These are phyloP conservation scores for Poecile montanus DNA, from an alignment of 2,797 vertebrate genomes.

Conservation along the genomic window DNA sequence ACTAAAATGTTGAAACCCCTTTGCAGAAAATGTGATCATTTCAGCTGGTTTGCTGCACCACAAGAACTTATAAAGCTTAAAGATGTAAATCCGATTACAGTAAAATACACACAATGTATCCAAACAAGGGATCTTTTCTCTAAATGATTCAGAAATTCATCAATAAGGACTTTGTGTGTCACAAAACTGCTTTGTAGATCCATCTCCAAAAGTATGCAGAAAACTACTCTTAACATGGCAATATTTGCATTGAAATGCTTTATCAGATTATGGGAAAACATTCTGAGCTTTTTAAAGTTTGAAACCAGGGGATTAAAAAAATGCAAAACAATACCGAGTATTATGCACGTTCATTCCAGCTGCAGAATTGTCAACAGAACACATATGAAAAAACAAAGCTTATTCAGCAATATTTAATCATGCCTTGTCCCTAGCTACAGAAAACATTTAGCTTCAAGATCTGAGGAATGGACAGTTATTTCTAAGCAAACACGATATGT, in stretches of 20 bases:
- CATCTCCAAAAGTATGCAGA: conserved; percentile 46
- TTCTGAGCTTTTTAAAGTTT: conserved; percentile 23
- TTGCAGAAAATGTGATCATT: conserved; percentile 34
- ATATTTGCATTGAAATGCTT: conserved; percentile 58
- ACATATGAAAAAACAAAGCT: conserved; percentile 39
- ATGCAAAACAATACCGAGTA: conserved; percentile 10
- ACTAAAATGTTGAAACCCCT: conserved; percentile 11
- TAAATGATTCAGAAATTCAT: conserved; percentile 54
- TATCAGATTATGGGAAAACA: conserved; percentile 47
- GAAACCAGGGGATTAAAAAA: conserved; percentile 36
- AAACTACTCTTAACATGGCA: conserved; percentile 46
- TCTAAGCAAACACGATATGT: not conserved
- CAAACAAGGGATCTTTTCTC: conserved; percentile 70
- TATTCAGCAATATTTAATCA: conserved; percentile 49
- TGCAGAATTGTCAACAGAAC: conserved; percentile 41
- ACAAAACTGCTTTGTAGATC: conserved; percentile 60
- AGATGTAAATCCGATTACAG: conserved; percentile 69
- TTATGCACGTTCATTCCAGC: conserved; percentile 40
- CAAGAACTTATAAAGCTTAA: conserved; percentile 50
- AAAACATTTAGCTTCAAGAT: not conserved
- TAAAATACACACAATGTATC: conserved; percentile 58
- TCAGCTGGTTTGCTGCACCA: conserved; percentile 17
- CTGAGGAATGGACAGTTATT: not conserved
- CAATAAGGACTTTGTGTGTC: conserved; percentile 66
- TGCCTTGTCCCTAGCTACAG: not conserved